phyloP scores from a whole-genome alignment of 2,888 invertebrate genomes.

The Lycophotia porphyrea region DNA sequence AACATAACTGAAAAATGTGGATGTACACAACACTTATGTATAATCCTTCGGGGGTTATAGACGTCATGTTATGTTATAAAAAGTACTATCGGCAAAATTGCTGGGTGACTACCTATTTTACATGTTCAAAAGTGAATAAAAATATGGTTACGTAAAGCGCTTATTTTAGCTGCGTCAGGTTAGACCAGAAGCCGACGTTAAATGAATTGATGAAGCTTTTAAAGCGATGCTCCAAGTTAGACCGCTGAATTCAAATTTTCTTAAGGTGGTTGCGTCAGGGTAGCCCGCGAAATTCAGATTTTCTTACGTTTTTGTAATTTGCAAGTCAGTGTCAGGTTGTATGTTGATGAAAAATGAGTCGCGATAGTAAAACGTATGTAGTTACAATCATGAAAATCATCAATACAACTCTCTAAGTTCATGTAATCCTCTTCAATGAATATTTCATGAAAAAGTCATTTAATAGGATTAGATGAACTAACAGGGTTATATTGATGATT shows the following conservation, averaged over 20 bases:
- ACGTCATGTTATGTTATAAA: not conserved
- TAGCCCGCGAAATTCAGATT: too few species aligned
- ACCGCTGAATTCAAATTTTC: not conserved
- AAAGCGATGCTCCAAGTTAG: not conserved
- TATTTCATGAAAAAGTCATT: too few species aligned
- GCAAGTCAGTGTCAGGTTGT: too few species aligned
- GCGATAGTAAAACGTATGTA: too few species aligned
- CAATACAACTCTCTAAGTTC: too few species aligned
- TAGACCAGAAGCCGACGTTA: constrained; percentile 8
- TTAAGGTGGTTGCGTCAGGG: too few species aligned
- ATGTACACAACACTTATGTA: not conserved
- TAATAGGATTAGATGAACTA: too few species aligned
- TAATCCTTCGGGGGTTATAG: not conserved
- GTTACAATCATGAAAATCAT: too few species aligned
- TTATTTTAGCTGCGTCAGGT: constrained; percentile 17
- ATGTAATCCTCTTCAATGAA: too few species aligned
- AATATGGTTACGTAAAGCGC: constrained; percentile 20
- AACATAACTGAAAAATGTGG: not conserved
- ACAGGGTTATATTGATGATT: too few species aligned
- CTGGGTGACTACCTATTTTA: not conserved
- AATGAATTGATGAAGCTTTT: constrained; percentile 20
- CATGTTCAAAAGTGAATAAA: not conserved
- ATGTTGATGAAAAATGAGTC: too few species aligned
- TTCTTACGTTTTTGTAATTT: too few species aligned
- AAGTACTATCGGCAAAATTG: constrained; percentile 27